Base-by-base conservation (phyloP, 2,888 invertebrate genomes). In the Flexamia atlantica region DNA sequence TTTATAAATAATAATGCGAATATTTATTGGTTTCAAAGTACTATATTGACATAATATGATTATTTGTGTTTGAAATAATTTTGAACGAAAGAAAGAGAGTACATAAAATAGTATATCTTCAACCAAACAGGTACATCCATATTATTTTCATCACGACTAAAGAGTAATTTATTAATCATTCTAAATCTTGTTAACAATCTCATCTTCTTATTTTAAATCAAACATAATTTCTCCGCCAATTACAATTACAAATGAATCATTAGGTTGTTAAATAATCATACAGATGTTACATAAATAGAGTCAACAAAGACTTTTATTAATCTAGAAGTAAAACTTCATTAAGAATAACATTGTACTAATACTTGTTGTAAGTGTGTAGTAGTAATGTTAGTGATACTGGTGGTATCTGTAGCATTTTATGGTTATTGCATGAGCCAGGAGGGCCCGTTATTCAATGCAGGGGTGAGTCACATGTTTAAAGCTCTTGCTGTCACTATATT, bases 391-490 rank as follows among this genome's bases (percentile, higher is more conserved):
- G 32, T 68, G 20, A n/a, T 20, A 70, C 30, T 76, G 28, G 7
- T 76, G 14, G 28, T 76, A 28, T 25, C 46, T 30, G 50, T 23
- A 9, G 17, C 9, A 5, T 40, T 76, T 23, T 76, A 76, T 46
- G 10, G 40, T 25, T 36, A 20, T 46, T 28, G 76, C 10, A 12
- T 42, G 17, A 46, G 76, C 23, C 76, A 76, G 17, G 28, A 76
- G 17, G 76, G 76, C 9, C 76, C 76, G 28, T 12, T 82, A 46
- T 82, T 82, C 36, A 46, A 82, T 12, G 50, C 82, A 50, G 82
- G 82, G 10, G 72, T 82, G 36, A 68, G 82, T 32, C 50, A 82
- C 20, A 82, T 82, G 82, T 82, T 82, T 23, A 28, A 70, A 28
- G 46, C 70, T 17, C 72, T 82, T 10, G 82, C 82, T 25, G 20